Evolutionary conservation across 2,888 invertebrate genomes (phyloP).

Genomic region (Drosophila paranaensis): DNA sequence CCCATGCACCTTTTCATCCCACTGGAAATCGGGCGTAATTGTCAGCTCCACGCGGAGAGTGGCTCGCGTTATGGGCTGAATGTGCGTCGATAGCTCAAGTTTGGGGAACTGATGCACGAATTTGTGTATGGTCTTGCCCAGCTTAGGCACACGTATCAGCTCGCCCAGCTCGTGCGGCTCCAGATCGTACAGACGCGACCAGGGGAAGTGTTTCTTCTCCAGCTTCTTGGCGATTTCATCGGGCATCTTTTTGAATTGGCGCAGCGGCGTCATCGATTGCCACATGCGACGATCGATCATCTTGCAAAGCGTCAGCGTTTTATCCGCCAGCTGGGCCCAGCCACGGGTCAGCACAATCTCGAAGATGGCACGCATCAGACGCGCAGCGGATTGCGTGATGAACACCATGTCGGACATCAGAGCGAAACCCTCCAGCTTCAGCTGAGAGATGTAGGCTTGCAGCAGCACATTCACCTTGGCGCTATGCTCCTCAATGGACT

Average conservation of each 20-base stretch:
- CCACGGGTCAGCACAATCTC: conserved; percentile 97
- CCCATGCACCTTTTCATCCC: conserved; percentile 97
- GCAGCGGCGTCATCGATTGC: conserved; percentile 99
- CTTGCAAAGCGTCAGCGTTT: conserved; percentile 97
- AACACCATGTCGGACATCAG: conserved; percentile 99
- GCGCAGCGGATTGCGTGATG: conserved; percentile 98
- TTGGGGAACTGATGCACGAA: conserved; percentile 96
- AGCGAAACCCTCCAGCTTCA: conserved; percentile 99
- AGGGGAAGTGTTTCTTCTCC: conserved; percentile 98
- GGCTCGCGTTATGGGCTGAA: conserved; percentile 97
- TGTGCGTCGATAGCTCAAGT: conserved; percentile 97
- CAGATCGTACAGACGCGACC: conserved; percentile 97
- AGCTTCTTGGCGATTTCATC: conserved; percentile 98
- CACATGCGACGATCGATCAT: conserved; percentile 99
- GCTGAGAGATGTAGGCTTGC: conserved; percentile 98
- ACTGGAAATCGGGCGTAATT: conserved; percentile 99
- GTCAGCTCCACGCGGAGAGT: conserved; percentile 98
- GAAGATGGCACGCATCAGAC: conserved; percentile 97
- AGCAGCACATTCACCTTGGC: conserved; percentile 98
- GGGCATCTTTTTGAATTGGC: conserved; percentile 99
- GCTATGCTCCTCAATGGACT: conserved; percentile 97
- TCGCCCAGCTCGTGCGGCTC: conserved; percentile 99
- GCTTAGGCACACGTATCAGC: conserved; percentile 85
- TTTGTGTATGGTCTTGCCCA: conserved; percentile 96
- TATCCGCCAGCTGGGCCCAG: conserved; percentile 99